phyloP scores from a whole-genome alignment of 1,140 invertebrate genomes.

The Magallana ariakensis region DNA sequence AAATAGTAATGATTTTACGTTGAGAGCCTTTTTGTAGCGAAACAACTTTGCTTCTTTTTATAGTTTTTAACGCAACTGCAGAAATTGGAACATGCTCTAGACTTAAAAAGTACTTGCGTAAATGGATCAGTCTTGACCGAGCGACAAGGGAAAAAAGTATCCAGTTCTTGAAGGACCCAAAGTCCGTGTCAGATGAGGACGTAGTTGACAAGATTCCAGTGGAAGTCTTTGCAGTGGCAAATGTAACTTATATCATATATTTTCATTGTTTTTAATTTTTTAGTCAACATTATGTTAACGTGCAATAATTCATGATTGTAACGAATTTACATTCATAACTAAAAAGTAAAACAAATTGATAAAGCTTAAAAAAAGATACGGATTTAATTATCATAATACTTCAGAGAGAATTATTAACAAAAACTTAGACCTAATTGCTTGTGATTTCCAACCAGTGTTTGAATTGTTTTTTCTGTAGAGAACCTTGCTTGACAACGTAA shows the following conservation, averaged over 20 bases:
- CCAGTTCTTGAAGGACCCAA: neutral
- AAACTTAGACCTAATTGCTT: too few species aligned
- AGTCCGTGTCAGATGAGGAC: neutral
- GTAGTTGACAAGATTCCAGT: neutral
- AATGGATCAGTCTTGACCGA: neutral
- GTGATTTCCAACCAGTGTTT: too few species aligned
- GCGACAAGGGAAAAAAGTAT: neutral
- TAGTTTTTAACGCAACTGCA: neutral
- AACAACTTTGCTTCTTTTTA: neutral
- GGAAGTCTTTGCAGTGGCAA: neutral
- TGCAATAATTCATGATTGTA: too few species aligned
- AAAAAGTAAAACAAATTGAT: too few species aligned
- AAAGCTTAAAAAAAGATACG: too few species aligned
- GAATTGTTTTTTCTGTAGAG: neutral
- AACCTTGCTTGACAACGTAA: slow-evolving; percentile 4
- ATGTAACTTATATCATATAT: neutral
- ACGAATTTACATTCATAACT: too few species aligned
- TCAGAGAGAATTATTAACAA: too few species aligned
- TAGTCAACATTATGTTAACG: too few species aligned
- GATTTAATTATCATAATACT: too few species aligned
- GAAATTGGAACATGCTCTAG: slow-evolving; percentile 20
- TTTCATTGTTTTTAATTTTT: neutral
- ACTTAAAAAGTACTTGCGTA: neutral
- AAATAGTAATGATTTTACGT: too few species aligned
- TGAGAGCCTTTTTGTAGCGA: too few species aligned